A percentile compares a stretch with the other conserved stretches of the same genome.
Evolutionary conservation across 2,888 invertebrate genomes (phyloP).

Genomic region (Neoascia interrupta): DNA sequence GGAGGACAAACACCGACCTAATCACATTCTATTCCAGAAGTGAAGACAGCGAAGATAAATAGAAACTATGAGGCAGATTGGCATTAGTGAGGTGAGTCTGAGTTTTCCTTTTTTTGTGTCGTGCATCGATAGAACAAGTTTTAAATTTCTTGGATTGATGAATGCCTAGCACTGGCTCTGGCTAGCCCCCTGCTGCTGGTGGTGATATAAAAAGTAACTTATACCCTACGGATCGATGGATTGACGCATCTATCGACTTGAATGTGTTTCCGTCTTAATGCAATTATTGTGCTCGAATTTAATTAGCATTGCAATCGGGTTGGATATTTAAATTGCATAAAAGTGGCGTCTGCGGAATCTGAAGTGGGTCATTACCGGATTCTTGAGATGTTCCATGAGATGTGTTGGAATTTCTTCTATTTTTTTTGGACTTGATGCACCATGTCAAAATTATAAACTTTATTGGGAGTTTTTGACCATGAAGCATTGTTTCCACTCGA

Average conservation of each 20-base stretch:
- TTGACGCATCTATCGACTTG: constrained; percentile 11
- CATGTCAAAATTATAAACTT: no score
- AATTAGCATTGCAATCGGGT: constrained; percentile 15
- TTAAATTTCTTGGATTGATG: constrained; percentile 48
- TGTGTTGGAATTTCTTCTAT: no score
- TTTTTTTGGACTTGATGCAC: no score
- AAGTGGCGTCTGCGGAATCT: not conserved
- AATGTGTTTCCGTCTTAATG: not conserved
- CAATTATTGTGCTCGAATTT: not conserved
- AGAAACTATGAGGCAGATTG: constrained; percentile 67
- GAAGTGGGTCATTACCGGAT: not conserved
- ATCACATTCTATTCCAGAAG: constrained; percentile 10
- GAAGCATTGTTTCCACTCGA: no score
- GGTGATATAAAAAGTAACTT: constrained; percentile 21
- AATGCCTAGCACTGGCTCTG: no score
- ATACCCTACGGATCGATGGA: constrained; percentile 29
- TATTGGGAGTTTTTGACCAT: no score
- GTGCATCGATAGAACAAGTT: constrained; percentile 50
- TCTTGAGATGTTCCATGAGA: not conserved
- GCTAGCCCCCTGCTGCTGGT: not conserved
- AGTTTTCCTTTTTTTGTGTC: constrained; percentile 2
- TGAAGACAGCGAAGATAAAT: constrained; percentile 39
- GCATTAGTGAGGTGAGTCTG: constrained; percentile 63
- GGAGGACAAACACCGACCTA: not conserved
- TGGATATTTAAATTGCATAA: constrained; percentile 11